phyloP scores from a whole-genome alignment of 2,888 invertebrate genomes.

The Prosapia bicincta region DNA sequence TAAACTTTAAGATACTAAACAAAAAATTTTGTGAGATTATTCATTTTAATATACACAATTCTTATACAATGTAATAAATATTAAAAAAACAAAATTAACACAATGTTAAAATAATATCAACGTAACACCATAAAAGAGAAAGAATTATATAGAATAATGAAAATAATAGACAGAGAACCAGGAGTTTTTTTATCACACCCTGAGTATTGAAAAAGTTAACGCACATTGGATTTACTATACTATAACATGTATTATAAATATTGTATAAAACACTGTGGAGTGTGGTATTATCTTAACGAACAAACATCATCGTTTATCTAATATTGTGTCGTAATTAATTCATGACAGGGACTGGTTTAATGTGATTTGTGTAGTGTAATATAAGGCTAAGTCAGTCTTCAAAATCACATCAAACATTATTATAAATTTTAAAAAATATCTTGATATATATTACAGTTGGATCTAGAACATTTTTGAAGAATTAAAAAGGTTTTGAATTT shows the following conservation, averaged over 20 bases:
- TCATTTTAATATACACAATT: too few species aligned
- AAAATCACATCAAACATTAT: not conserved
- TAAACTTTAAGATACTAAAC: too few species aligned
- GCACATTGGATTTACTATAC: not conserved
- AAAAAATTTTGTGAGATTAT: too few species aligned
- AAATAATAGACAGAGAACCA: not conserved
- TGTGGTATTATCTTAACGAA: not conserved
- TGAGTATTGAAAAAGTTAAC: not conserved
- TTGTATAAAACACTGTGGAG: not conserved
- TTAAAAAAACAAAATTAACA: not conserved
- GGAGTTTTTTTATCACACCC: not conserved
- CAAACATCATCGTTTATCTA: not conserved
- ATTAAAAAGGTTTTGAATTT: too few species aligned
- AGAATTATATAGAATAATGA: not conserved
- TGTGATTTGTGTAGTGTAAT: conserved; percentile 18
- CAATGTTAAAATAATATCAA: not conserved
- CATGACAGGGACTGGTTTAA: not conserved
- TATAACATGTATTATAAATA: not conserved
- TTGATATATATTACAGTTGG: too few species aligned
- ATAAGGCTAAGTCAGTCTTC: conserved; percentile 37
- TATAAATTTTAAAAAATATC: too few species aligned
- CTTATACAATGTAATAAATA: too few species aligned
- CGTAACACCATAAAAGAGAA: not conserved
- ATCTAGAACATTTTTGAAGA: too few species aligned
- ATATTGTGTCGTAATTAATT: not conserved